Percentiles rank a stretch among this genome's conserved stretches.
These are phyloP conservation scores for Mola mola DNA, from an alignment of 2,113 vertebrate species.

Conservation along the genomic window DNA sequence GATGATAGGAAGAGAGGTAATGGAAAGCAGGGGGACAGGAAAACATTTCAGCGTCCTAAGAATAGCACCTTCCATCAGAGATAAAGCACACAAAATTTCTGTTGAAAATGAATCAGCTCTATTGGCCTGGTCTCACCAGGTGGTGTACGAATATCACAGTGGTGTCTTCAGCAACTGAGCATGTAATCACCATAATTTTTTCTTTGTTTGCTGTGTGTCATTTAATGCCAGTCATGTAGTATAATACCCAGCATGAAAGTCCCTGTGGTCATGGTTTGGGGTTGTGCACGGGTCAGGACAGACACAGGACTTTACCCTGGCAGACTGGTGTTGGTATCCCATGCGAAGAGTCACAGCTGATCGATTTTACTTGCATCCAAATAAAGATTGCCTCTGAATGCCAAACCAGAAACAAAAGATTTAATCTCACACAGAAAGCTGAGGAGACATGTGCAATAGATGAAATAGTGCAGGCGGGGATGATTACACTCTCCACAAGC, in stretches of 20 bases:
- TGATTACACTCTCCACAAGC: not conserved
- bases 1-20: conserved; percentile 18
- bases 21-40: not conserved
- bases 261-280: no score
- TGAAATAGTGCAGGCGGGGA: conserved; percentile 4
- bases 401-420: conserved; percentile 20
- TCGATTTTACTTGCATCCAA: conserved; percentile 5
- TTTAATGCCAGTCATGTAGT: no score
- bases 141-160: not conserved
- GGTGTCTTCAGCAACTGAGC: not conserved
- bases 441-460: conserved; percentile 12
- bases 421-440: conserved; percentile 30
- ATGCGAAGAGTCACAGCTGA: no score
- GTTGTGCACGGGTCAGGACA: no score
- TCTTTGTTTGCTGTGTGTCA: no score
- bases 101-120: conserved; percentile 6
- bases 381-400: conserved; percentile 12
- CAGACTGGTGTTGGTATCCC: no score
- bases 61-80: conserved; percentile 4
- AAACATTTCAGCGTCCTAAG: not conserved
- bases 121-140: not conserved
- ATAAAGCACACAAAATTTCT: not conserved
- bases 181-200: not conserved
- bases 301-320: no score
- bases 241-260: no score